A percentile compares a stretch with the other conserved stretches of the same genome.
Conservation (phyloP, 2,888 invertebrate genomes). For the Rhamphomyia laevipes region DNA sequence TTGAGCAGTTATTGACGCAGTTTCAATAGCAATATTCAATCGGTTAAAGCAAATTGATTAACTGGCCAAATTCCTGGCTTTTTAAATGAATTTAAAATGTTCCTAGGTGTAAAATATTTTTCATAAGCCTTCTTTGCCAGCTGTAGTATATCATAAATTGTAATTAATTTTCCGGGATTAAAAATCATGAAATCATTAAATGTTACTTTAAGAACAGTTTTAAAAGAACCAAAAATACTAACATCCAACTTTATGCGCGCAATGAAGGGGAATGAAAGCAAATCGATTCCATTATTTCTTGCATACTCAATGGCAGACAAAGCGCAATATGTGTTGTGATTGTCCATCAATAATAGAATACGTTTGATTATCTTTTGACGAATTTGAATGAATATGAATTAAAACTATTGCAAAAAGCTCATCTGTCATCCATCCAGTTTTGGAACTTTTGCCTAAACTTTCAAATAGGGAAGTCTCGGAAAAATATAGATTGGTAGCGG, state of each 20-base stretch:
- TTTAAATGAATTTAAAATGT: conserved; percentile 1
- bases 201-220: conserved; percentile 19
- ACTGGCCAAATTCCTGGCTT: background rate
- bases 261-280: conserved; percentile 9
- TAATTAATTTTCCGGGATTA: no score
- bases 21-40: background rate
- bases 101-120: background rate
- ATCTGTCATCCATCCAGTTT: conserved; percentile 22
- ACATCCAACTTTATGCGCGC: conserved; percentile 15
- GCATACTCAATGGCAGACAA: no score
- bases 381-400: conserved; percentile 11
- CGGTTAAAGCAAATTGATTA: background rate
- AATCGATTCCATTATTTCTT: no score
- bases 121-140: conserved; percentile 7
- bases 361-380: conserved; percentile 4
- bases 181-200: conserved; percentile 22
- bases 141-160: no score
- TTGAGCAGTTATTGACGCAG: no score
- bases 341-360: no score
- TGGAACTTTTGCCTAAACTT: background rate
- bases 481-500: background rate
- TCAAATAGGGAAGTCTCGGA: conserved; percentile 1
- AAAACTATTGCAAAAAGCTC: conserved; percentile 14
- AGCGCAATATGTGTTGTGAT: no score
- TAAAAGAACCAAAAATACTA: conserved; percentile 20